phyloP scores from a whole-genome alignment of 2,113 vertebrate species.

The Dinomys branickii region DNA sequence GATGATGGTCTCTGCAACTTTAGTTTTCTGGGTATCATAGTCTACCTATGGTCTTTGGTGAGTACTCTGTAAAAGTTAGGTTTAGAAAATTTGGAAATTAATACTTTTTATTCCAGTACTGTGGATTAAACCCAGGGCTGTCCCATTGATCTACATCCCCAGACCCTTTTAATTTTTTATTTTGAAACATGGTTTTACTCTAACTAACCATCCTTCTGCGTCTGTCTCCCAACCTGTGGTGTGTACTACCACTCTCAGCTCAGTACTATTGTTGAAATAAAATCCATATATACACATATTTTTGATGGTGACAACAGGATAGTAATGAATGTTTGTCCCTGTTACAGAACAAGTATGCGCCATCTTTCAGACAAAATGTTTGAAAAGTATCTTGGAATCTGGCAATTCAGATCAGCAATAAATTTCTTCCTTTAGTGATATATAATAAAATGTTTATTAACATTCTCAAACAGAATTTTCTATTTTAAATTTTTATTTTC shows the following conservation, averaged over 20 bases:
- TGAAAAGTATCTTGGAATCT: slow-evolving; percentile 26
- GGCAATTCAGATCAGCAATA: not conserved
- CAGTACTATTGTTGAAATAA: not conserved
- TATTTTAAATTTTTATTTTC: not conserved
- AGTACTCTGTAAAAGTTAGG: slow-evolving; percentile 35
- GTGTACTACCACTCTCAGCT: not conserved
- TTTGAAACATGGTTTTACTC: not conserved
- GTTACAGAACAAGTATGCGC: not conserved
- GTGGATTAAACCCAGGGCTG: not conserved
- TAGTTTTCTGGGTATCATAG: not conserved
- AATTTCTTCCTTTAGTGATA: not conserved
- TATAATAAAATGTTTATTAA: not conserved
- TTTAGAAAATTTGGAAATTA: not conserved
- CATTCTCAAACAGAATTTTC: not conserved
- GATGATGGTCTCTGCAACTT: not conserved
- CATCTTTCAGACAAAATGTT: slow-evolving; percentile 23
- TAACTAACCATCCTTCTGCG: not conserved
- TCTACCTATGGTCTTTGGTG: not conserved
- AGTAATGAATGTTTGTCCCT: not conserved
- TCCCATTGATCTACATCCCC: not conserved
- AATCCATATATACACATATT: not conserved
- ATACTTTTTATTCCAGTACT: not conserved
- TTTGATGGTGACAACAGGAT: not conserved
- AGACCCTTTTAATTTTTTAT: not conserved
- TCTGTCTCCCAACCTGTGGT: not conserved